Evolutionary conservation across 2,797 vertebrate genomes (phyloP), one percentile per base, ranked within the genome.

Genomic region (Cossypha polioptera): DNA sequence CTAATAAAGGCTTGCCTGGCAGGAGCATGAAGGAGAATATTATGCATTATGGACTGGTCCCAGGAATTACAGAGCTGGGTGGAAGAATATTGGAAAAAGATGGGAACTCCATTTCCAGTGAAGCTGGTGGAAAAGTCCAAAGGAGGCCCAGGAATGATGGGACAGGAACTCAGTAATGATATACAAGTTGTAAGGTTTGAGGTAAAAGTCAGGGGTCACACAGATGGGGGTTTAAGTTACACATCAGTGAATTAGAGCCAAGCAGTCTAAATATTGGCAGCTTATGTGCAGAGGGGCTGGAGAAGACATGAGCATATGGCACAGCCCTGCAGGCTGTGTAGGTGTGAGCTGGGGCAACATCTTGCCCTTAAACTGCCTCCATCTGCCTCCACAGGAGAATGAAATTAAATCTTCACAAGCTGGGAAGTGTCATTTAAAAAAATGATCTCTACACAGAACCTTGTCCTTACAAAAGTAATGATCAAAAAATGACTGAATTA

Each of bases 1-100:
- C 85, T 94, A 92, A 96, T 96, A 96, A 96, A 94, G 82, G 83
- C 36, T 78, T 92, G 90, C 82, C 94, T 96, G 93, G 93, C 95
- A 95, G 71, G 35, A 65, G 55, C 45, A 81, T 33, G 67, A 85
- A 93, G 76, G 85, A 16, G 62, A 88, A 63, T 45, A 24, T 88
- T 88, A 78, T 51, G 36, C 4, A 0, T 78, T 94, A 89, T 73
- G 87, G 66, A 88, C 48, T 0, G 2, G 83, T 71, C 86, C 82
- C 83, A 86, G 65, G 40, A 96, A 96, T 68, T 86, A 77, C 67
- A 75, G 29, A 2, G 1, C 38, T 59, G 45, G 17, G 11, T 73
- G 65, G 80, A 94, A 87, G 69, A 76, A 92, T 93, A 95, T 86
- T 92, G 83, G 86, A 93, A 95, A 96, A 96, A 97, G 48, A 95